phyloP scores from a whole-genome alignment of 2,797 vertebrate genomes.

The Pipistrellus pipistrellus region DNA sequence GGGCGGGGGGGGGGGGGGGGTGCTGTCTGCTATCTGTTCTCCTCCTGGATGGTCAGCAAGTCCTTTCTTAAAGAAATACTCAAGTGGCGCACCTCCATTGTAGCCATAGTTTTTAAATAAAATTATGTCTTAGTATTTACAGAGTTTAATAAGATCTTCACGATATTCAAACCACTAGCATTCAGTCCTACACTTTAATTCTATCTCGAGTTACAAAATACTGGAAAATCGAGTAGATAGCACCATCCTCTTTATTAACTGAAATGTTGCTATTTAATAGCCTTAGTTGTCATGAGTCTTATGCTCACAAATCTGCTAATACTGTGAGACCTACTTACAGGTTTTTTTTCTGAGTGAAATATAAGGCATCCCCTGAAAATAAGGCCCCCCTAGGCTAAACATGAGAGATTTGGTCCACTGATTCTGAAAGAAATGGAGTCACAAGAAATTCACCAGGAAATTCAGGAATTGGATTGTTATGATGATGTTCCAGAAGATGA shows the following conservation, averaged over 20 bases:
- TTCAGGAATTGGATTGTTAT: too few relatives aligned
- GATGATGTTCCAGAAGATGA: too few relatives aligned
- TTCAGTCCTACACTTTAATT: background rate
- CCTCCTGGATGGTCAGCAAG: rapidly evolving
- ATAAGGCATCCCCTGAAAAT: too few relatives aligned
- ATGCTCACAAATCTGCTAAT: background rate
- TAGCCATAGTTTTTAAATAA: background rate
- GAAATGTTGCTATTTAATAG: background rate
- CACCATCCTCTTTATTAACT: background rate
- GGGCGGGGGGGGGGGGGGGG: rapidly evolving
- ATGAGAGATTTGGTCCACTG: too few relatives aligned
- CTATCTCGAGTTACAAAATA: background rate
- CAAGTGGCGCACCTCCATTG: background rate
- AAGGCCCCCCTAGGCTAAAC: too few relatives aligned
- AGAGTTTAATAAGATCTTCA: background rate
- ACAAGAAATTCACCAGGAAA: too few relatives aligned
- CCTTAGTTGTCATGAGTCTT: background rate
- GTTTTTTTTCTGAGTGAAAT: too few relatives aligned
- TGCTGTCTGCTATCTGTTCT: background rate
- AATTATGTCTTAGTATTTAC: background rate
- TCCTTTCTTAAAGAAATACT: background rate
- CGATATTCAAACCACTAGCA: background rate
- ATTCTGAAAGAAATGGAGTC: too few relatives aligned
- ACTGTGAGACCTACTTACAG: too few relatives aligned
- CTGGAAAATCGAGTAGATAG: background rate